A percentile compares a stretch with the other conserved stretches of the same genome.
Conservation (phyloP, 2,113 vertebrate species). For the Sylvietta virens region DNA sequence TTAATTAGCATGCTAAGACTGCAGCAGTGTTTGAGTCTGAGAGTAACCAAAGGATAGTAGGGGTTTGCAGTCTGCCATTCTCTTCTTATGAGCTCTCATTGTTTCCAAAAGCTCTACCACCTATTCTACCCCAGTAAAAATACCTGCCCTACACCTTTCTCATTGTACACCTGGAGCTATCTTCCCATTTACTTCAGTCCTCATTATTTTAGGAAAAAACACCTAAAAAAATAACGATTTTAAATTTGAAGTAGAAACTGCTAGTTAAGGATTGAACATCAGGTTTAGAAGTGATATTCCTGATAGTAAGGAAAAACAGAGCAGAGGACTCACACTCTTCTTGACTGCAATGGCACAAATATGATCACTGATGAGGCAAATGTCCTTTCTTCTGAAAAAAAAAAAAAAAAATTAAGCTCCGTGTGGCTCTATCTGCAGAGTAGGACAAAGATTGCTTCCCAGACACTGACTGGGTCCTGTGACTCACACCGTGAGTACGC, state of each 20-base stretch:
- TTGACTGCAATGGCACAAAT: neutral
- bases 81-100: neutral
- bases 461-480: neutral
- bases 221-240: neutral
- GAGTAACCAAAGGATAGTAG: neutral
- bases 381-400: neutral
- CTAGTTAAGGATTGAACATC: neutral
- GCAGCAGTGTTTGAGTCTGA: neutral
- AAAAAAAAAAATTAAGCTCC: neutral
- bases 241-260: neutral
- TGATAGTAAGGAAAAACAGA: neutral
- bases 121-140: neutral
- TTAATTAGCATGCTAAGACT: neutral
- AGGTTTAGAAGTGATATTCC: neutral
- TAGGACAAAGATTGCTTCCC: neutral
- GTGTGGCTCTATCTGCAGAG: neutral
- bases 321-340: neutral
- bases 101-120: neutral
- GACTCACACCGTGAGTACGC: fast-evolving
- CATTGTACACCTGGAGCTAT: neutral
- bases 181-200: neutral
- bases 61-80: neutral
- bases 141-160: neutral
- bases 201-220: neutral
- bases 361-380: neutral